phyloP scores from a whole-genome alignment of 2,797 vertebrate genomes.

The Hippocampus kuda region DNA sequence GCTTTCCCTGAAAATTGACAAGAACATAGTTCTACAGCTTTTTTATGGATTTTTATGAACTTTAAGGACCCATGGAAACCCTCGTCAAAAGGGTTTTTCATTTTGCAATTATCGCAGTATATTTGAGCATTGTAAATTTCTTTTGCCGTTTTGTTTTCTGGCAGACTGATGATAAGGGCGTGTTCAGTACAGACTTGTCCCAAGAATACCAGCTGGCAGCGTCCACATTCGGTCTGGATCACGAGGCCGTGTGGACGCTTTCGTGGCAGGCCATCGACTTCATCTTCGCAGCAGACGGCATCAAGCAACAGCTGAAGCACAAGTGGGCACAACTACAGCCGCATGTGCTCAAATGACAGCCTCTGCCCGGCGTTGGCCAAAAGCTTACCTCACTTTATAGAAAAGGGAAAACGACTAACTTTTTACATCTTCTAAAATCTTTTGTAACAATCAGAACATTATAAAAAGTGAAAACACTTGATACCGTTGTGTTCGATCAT shows the following conservation, averaged over 20 bases:
- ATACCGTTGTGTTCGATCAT: background rate
- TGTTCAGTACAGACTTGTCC: conserved; percentile 88
- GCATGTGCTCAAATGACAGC: conserved; percentile 45
- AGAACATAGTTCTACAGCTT: too few species aligned
- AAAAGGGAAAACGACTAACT: conserved; percentile 5
- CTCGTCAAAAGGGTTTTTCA: too few species aligned
- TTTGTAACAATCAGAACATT: conserved; percentile 10
- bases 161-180: conserved; percentile 94
- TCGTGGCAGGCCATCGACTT: conserved; percentile 80
- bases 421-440: conserved; percentile 10
- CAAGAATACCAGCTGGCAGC: conserved; percentile 87
- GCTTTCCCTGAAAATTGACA: too few species aligned
- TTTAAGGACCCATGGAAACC: too few species aligned
- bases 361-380: background rate
- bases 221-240: conserved; percentile 77
- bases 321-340: conserved; percentile 74
- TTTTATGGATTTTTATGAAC: too few species aligned
- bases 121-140: background rate
- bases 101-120: background rate
- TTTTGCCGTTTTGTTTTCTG: background rate
- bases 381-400: conserved; percentile 34
- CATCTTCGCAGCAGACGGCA: conserved; percentile 72
- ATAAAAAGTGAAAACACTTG: conserved; percentile 4
- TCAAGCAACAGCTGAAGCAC: conserved; percentile 74
- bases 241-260: conserved; percentile 78